phyloP scores from a whole-genome alignment of 2,797 vertebrate species.

The Loriculus beryllinus region DNA sequence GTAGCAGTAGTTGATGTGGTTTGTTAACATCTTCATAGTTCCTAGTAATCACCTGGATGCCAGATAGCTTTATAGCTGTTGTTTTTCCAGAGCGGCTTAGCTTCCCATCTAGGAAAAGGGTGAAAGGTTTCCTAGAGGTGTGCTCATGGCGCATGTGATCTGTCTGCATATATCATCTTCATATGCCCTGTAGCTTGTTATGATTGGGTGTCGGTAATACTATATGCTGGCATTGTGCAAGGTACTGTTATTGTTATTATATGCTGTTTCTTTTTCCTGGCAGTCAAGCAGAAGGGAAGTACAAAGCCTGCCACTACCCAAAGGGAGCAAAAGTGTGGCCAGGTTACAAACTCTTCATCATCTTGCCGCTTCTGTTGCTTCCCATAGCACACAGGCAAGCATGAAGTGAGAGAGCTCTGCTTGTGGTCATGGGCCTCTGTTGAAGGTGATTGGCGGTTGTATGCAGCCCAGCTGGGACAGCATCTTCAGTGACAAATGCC shows the following conservation, averaged over 20 bases:
- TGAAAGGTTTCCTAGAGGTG: neutral
- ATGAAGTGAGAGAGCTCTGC: neutral
- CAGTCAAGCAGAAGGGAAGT: neutral
- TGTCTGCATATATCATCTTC: neutral
- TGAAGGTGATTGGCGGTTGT: neutral
- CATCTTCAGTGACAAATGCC: neutral
- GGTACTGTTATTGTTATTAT: neutral
- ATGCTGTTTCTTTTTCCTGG: neutral
- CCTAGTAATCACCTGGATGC: neutral
- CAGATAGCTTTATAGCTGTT: neutral
- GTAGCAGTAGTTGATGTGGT: neutral
- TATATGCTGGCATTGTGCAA: fast-evolving
- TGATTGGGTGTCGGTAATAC: neutral
- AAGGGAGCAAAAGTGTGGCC: neutral
- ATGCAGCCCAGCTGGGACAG: neutral
- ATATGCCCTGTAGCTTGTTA: neutral
- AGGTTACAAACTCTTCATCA: neutral
- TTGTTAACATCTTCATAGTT: neutral
- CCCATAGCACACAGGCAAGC: fast-evolving
- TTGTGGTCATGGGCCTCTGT: fast-evolving
- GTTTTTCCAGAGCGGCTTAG: neutral
- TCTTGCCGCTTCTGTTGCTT: neutral
- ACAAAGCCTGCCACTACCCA: neutral
- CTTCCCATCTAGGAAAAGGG: neutral
- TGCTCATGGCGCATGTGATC: neutral